phyloP scores from a whole-genome alignment of 64 coral and sea anemone genomes.

The Cladopsammia gracilis region DNA sequence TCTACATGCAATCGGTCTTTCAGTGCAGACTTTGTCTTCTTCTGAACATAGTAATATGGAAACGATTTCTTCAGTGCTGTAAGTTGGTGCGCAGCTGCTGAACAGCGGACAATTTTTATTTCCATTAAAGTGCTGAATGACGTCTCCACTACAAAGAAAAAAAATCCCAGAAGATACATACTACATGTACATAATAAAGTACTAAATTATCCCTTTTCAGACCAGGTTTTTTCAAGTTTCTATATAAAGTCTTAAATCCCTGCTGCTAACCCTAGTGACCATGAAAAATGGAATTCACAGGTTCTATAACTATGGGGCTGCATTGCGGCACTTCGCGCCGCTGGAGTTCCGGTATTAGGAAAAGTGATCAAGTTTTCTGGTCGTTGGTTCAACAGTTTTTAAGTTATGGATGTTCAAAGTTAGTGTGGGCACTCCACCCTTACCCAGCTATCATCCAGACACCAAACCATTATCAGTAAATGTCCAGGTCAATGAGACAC shows the following conservation, averaged over 20 bases:
- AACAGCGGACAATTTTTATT: constrained; percentile 5
- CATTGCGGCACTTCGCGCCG: not conserved
- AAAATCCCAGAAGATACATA: constrained; percentile 20
- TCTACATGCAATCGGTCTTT: constrained; percentile 8
- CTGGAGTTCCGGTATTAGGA: not conserved
- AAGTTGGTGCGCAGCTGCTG: not conserved
- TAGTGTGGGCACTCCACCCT: too few species aligned
- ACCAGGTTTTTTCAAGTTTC: constrained; percentile 25
- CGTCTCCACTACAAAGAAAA: not conserved
- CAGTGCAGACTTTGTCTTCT: constrained; percentile 1
- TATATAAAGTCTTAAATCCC: not conserved
- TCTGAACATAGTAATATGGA: constrained; percentile 8
- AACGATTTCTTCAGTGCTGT: constrained; percentile 18
- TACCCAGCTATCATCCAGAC: not conserved
- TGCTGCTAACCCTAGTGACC: constrained; percentile 2
- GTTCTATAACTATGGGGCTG: constrained; percentile 7
- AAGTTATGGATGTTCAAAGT: constrained; percentile 2
- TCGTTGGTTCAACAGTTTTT: constrained; percentile 1
- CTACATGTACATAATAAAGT: not conserved
- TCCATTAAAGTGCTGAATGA: not conserved
- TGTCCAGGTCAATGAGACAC: constrained; percentile 20
- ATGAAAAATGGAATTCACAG: not conserved
- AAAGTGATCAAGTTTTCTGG: not conserved
- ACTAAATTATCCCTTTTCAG: constrained; percentile 10
- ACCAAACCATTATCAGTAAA: not conserved